Conservation (phyloP, 2,113 vertebrate genomes). For the Coptodon rendalli region DNA sequence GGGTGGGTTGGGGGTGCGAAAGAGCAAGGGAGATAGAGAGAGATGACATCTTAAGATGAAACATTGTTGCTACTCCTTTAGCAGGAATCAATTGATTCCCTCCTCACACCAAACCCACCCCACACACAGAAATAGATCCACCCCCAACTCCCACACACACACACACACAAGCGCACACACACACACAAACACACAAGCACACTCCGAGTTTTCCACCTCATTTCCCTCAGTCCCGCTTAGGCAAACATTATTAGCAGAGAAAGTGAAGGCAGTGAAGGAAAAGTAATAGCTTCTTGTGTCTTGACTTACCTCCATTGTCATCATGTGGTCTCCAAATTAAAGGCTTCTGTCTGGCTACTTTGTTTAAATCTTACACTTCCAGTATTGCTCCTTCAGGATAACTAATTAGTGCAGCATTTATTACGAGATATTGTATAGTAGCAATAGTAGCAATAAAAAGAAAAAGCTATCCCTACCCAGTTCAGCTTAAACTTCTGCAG, state of each 20-base stretch:
- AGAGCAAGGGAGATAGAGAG: conserved; percentile 5
- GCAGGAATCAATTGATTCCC: conserved; percentile 49
- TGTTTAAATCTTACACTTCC: not conserved
- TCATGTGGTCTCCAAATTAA: conserved; percentile 26
- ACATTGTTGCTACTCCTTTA: conserved; percentile 52
- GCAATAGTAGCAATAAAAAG: not conserved
- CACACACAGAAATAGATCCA: conserved; percentile 1
- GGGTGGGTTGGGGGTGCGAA: not conserved
- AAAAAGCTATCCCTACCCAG: not conserved
- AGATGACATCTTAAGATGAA: conserved; percentile 62
- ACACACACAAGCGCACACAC: not conserved
- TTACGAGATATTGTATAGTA: not conserved
- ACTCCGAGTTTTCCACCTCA: conserved; percentile 69
- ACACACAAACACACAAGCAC: not conserved
- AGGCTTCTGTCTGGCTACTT: not conserved
- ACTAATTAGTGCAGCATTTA: not conserved
- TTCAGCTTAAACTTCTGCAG: not conserved
- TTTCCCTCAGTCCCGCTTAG: conserved; percentile 69
- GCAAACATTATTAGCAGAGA: conserved; percentile 70
- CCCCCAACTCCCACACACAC: not conserved
- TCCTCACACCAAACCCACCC: conserved; percentile 19
- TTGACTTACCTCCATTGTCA: conserved; percentile 28
- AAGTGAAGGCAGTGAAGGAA: conserved; percentile 57
- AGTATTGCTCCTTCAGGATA: not conserved
- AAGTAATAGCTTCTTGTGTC: conserved; percentile 57